Evolutionary conservation across 2,888 invertebrate species (phyloP).

Genomic region (Lymantria monacha): DNA sequence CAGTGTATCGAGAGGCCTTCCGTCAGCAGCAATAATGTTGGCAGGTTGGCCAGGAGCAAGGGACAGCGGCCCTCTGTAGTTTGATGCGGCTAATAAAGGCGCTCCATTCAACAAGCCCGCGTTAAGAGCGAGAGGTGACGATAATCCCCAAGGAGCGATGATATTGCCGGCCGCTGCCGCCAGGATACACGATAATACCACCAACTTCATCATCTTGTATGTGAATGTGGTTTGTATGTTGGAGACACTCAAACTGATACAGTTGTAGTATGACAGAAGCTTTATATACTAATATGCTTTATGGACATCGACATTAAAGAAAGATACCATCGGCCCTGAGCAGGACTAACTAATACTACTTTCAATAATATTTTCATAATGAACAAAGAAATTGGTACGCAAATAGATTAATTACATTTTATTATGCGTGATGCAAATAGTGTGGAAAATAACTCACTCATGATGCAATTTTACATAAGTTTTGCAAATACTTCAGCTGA

Average conservation of each 20-base stretch:
- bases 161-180: slow-evolving; percentile 76
- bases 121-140: slow-evolving; percentile 6
- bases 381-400: background rate
- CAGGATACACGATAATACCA: slow-evolving; percentile 84
- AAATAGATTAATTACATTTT: background rate
- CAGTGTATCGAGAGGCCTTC: slow-evolving; percentile 70
- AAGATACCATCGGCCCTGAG: background rate
- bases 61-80: slow-evolving; percentile 68
- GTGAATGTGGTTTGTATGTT: slow-evolving; percentile 63
- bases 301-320: background rate
- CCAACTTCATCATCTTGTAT: slow-evolving; percentile 75
- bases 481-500: background rate
- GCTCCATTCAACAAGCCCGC: slow-evolving; percentile 23
- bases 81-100: slow-evolving; percentile 20
- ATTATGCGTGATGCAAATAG: background rate
- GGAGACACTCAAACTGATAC: background rate
- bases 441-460: background rate
- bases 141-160: slow-evolving; percentile 22
- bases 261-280: background rate
- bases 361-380: background rate
- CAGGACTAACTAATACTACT: background rate
- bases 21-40: slow-evolving; percentile 64
- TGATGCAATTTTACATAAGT: background rate
- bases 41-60: slow-evolving; percentile 73
- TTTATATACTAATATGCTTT: background rate